Evolutionary conservation across 2,888 invertebrate genomes (phyloP).

Genomic region (Agrotis clavis): DNA sequence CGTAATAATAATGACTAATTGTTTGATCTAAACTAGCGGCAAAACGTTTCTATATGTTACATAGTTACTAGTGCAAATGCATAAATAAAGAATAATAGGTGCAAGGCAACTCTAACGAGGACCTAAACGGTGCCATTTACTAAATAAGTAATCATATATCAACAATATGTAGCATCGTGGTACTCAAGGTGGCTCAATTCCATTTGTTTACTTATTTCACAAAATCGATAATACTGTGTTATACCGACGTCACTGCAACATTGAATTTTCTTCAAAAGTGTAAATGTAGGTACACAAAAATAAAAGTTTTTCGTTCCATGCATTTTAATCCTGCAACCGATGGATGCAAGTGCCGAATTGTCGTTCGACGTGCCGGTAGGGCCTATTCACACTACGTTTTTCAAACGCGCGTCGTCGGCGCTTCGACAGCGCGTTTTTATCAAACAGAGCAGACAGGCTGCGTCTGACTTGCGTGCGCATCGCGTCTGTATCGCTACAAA

Average conservation of each 20-base stretch:
- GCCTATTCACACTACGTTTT: too few relatives aligned
- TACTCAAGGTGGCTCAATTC: constrained; percentile 30
- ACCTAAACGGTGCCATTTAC: not conserved
- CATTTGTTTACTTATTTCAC: not conserved
- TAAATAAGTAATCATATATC: constrained; percentile 10
- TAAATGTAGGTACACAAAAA: too few relatives aligned
- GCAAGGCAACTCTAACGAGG: not conserved
- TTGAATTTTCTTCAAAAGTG: not conserved
- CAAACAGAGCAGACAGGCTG: too few relatives aligned
- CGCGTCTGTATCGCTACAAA: too few relatives aligned
- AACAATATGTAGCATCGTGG: not conserved
- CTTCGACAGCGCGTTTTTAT: too few relatives aligned
- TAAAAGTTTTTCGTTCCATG: not conserved
- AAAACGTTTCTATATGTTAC: not conserved
- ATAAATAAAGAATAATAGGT: not conserved
- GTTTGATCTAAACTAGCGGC: not conserved
- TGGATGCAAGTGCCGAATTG: too few relatives aligned
- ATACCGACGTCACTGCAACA: not conserved
- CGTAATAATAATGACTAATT: too few relatives aligned
- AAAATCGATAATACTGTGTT: constrained; percentile 23
- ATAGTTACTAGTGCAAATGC: constrained; percentile 10
- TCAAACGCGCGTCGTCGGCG: too few relatives aligned
- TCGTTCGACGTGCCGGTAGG: too few relatives aligned
- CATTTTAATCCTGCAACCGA: too few relatives aligned
- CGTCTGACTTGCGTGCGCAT: too few relatives aligned